Conservation (phyloP, 2,797 vertebrate genomes). For the Cossypha heuglini region DNA sequence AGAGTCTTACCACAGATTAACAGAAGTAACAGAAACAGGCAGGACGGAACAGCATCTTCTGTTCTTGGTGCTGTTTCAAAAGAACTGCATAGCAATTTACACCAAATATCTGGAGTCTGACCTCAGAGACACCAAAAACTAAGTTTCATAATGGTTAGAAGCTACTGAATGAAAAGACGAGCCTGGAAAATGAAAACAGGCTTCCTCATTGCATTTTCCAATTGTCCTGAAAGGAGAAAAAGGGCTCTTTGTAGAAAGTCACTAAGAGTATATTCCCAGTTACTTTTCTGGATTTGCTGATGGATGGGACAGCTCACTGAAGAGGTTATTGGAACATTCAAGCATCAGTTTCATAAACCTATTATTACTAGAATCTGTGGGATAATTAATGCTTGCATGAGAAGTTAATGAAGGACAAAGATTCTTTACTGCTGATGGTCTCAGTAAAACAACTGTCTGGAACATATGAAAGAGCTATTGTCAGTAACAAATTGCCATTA, state of each 20-base stretch:
- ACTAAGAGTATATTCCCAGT: not conserved
- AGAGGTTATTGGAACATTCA: not conserved
- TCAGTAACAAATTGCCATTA: slow-evolving; percentile 14
- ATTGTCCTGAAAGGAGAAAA: not conserved
- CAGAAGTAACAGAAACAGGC: not conserved
- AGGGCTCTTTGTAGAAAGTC: not conserved
- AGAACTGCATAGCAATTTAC: not conserved
- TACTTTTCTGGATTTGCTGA: not conserved
- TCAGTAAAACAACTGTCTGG: slow-evolving; percentile 33
- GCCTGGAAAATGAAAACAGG: not conserved
- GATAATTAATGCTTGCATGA: slow-evolving; percentile 32
- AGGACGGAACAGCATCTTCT: not conserved
- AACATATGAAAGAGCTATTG: slow-evolving; percentile 36
- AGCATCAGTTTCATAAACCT: not conserved
- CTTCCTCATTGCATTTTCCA: not conserved
- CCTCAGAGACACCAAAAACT: not conserved
- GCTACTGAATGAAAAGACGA: not conserved
- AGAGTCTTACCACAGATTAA: not conserved
- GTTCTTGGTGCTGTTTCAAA: not conserved
- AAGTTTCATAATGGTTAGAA: not conserved
- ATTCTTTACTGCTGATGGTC: slow-evolving; percentile 35
- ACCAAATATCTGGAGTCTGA: not conserved
- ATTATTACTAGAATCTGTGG: slow-evolving; percentile 12
- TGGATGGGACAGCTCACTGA: not conserved
- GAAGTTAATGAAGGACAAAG: slow-evolving; percentile 49